Conservation (phyloP, 2,797 vertebrate genomes). For the Salmo trutta region DNA sequence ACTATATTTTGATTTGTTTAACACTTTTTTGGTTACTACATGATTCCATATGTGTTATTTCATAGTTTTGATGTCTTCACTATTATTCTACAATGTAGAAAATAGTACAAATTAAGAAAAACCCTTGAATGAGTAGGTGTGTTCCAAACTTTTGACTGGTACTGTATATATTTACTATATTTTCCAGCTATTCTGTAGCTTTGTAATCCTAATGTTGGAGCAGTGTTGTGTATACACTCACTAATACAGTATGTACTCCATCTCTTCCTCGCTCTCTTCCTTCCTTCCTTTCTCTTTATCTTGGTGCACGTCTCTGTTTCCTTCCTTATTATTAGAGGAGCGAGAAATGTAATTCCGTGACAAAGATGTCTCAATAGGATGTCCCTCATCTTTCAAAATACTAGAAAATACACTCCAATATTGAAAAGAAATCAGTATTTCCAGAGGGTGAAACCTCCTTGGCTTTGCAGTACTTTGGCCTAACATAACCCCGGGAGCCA, state of each 20-base stretch:
- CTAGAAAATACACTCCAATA: neutral
- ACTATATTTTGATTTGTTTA: too few relatives aligned
- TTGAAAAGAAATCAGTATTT: neutral
- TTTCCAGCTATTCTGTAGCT: neutral
- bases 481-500: neutral
- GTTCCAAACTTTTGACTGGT: too few relatives aligned
- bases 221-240: neutral
- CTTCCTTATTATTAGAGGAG: slow-evolving; percentile 23
- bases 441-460: neutral
- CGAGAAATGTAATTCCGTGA: slow-evolving; percentile 40
- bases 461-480: neutral
- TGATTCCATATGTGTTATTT: too few relatives aligned
- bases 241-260: neutral
- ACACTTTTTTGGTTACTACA: too few relatives aligned
- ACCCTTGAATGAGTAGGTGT: too few relatives aligned
- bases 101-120: too few relatives aligned
- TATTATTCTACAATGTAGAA: too few relatives aligned
- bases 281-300: slow-evolving; percentile 14
- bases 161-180: neutral
- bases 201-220: neutral
- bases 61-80: too few relatives aligned
- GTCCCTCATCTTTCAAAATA: neutral
- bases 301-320: neutral
- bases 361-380: neutral
- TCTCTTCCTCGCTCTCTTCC: neutral